A percentile compares a stretch with the other conserved stretches of the same genome.
phyloP scores from a whole-genome alignment of 2,113 vertebrate species.

The Cyanoliseus patagonus region DNA sequence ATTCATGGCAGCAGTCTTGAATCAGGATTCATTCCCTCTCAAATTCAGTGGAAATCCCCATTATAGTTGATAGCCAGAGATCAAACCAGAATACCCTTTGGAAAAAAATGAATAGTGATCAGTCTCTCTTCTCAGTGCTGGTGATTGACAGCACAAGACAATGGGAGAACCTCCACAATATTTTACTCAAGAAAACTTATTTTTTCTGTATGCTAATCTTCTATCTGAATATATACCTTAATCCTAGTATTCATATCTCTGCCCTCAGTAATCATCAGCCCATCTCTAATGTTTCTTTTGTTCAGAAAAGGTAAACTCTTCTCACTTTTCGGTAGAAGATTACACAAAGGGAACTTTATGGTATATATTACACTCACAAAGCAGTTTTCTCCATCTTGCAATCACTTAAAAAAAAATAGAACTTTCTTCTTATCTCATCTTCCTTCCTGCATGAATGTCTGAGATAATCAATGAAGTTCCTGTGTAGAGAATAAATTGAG shows the following conservation, averaged over 20 bases:
- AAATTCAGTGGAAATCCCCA: constrained; percentile 29
- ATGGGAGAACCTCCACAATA: neutral
- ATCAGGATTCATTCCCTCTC: neutral
- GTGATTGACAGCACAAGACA: constrained; percentile 11
- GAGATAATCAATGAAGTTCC: constrained; percentile 67
- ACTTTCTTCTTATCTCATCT: constrained; percentile 59
- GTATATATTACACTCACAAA: constrained; percentile 45
- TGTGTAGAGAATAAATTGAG: constrained; percentile 69
- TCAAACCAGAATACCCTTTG: neutral
- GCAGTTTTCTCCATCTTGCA: constrained; percentile 64
- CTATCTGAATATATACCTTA: neutral
- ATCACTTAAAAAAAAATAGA: constrained; percentile 61
- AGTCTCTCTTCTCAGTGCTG: neutral
- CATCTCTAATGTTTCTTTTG: constrained; percentile 35
- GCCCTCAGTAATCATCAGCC: constrained; percentile 19
- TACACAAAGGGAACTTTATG: constrained; percentile 9
- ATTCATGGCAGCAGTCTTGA: neutral
- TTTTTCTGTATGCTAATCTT: constrained; percentile 50
- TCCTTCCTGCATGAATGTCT: constrained; percentile 68
- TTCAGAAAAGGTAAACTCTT: constrained; percentile 34
- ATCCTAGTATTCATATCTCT: neutral
- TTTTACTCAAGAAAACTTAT: constrained; percentile 7
- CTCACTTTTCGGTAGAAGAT: constrained; percentile 9
- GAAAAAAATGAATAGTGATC: constrained; percentile 1
- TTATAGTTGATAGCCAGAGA: constrained; percentile 26